phyloP scores from a whole-genome alignment of 2,113 vertebrate genomes.

The Daphoenositta chrysoptera region DNA sequence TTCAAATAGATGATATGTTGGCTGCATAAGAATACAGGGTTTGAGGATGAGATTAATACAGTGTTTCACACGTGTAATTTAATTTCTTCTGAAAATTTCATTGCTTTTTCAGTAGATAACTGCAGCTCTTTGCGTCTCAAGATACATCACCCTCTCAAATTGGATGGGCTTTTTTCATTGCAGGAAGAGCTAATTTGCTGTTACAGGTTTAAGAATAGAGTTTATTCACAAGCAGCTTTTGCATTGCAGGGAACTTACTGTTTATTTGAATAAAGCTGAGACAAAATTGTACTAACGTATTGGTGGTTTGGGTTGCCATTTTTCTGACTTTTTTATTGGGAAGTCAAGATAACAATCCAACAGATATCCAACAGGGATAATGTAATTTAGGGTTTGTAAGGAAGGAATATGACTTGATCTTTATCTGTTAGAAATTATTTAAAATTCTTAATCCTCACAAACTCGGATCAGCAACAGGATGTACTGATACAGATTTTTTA shows the following conservation, averaged over 20 bases:
- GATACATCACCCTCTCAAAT: background rate
- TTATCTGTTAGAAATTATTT: background rate
- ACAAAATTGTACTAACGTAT: background rate
- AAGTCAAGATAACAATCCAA: background rate
- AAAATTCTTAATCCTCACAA: background rate
- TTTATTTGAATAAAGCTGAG: background rate
- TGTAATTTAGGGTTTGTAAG: background rate
- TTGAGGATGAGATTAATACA: background rate
- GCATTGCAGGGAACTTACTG: background rate
- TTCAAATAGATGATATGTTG: background rate
- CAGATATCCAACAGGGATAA: background rate
- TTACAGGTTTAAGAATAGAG: background rate
- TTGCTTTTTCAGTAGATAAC: background rate
- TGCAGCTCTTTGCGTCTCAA: background rate
- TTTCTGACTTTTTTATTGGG: background rate
- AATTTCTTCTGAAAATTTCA: background rate
- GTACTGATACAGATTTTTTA: background rate
- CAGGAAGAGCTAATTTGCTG: background rate
- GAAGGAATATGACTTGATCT: background rate
- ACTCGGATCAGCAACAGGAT: background rate
- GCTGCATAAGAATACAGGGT: background rate
- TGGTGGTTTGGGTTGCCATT: background rate
- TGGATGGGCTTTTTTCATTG: background rate
- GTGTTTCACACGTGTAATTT: accelerated
- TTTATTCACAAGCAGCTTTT: background rate